Conservation (phyloP, 2,797 vertebrate species). For the Vespertilio murinus region DNA sequence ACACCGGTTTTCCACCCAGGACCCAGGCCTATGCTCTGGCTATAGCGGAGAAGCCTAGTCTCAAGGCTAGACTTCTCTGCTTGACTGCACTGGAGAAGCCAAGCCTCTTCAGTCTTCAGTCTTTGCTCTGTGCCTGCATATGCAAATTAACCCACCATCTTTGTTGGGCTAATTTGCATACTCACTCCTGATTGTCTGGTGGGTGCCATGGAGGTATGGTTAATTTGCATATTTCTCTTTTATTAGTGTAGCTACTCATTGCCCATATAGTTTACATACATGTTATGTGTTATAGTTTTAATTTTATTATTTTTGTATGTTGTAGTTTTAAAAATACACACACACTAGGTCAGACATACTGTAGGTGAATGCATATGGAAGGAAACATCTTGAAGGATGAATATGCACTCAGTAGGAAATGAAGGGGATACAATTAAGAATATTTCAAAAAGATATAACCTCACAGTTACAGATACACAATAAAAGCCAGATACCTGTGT, state of each 20-base stretch:
- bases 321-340: not conserved
- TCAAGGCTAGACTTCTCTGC: no score
- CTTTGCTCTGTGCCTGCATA: no score
- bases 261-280: not conserved
- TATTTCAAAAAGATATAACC: not conserved
- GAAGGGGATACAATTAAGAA: not conserved
- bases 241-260: not conserved
- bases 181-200: no score
- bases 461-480: not conserved
- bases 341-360: not conserved
- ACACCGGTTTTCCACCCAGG: no score
- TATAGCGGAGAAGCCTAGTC: no score
- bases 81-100: no score
- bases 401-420: not conserved
- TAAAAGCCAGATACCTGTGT: not conserved
- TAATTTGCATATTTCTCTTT: no score
- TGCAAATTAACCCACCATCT: no score
- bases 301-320: not conserved
- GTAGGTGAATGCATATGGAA: not conserved
- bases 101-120: no score
- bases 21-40: no score
- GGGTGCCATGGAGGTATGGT: no score
- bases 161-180: no score
- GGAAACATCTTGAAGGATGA: not conserved
- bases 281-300: not conserved